Evolutionary conservation across 2,888 invertebrate genomes (phyloP), one percentile per base, ranked within the genome.

Genomic region (Drosophila meridiana): DNA sequence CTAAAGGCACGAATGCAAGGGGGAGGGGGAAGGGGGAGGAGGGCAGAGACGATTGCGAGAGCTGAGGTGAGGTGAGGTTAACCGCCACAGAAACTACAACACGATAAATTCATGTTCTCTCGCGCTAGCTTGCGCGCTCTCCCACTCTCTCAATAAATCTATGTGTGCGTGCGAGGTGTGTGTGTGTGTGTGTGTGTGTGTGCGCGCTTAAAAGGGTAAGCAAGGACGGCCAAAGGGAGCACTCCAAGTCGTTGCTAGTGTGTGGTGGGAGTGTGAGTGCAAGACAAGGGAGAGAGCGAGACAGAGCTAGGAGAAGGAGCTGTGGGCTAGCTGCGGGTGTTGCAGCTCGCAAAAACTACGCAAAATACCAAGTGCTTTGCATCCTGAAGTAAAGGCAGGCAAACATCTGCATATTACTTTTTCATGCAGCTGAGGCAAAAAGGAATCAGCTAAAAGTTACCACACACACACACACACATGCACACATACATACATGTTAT

Each of bases 31-130:
- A 13, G 26, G 13, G 38, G 8, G 14, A 45, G 1, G 47, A 11
- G 42, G 1, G 43, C 14, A 8, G 30, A 34, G 28, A 3, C 2
- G 28, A 0, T 26, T 28, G 38, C 20, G 32, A 34, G 11, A 62
- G 70, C 36, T 34, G 65, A 77, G 74, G 80, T 80, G 78, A 80
- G 77, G 80, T 73, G 73, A 76, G 78, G 78, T 78, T 78, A 78
- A 80, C 77, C 80, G 69, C 77, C 73, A 77, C 73, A 80, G 57
- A 80, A 80, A 78, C 73, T 76, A 78, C 81, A 78, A 82, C 52
- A 52, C 79, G 79, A 82, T 84, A 87, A 80, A 87, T 79, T 83
- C 66, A 87, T 87, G 82, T 80, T 78, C 80, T 78, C 77, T 65
- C 76, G 61, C 28, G 53, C 42, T 36, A 26, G 20, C 61, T 30